Base-by-base conservation (phyloP, 2,888 invertebrate genomes). In the Ectemnius continuus region DNA sequence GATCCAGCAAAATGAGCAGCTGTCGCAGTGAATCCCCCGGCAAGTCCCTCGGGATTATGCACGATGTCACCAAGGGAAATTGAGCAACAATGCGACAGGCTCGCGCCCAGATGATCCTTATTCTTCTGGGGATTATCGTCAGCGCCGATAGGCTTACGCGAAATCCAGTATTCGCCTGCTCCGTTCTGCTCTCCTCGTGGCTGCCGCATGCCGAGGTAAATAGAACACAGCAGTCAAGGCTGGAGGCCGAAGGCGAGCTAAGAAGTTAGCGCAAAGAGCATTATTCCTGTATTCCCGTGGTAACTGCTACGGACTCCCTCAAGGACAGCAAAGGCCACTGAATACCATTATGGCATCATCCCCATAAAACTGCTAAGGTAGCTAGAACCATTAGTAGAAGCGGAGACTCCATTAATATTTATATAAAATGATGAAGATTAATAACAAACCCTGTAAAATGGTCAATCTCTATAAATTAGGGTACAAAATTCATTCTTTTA, bases 51-150 rank as follows among this genome's bases (percentile, higher is more conserved):
- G 14, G 14, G 23, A 23, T 14, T 23, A 58, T 23, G 14, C 58
- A 11, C 20, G 18, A 20, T 8, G 26, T 23, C 20, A 58, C 36
- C 45, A n/a, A 26, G 48, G 65, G 14, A 69, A 57, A 57, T 57
- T 58, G 28, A 13, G 26, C 4, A 48, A 58, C 68, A 69, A 48
- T 26, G 58, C 61, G 47, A 47, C 16, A 14, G 36, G 62, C 47
- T 58, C 59, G 47, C 23, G 16, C 36, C 57, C 47, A 46, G 23
- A 23, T 66, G 65, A 69, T 75, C 28, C 45, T 28, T 20, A 20
- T 68, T 57, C 66, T 61, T 56, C 48, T 14, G 57, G 11, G 66
- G 71, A 75, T 77, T 77, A 75, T 67, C 61, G 52, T 48, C 36
- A 59, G 64, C 61, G 46, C 57, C 52, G 63, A 61, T 63, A 61